A percentile compares a stretch with the other conserved stretches of the same genome.
Evolutionary conservation across 1,140 invertebrate species (phyloP).

Genomic region (Heterodera carotae): DNA sequence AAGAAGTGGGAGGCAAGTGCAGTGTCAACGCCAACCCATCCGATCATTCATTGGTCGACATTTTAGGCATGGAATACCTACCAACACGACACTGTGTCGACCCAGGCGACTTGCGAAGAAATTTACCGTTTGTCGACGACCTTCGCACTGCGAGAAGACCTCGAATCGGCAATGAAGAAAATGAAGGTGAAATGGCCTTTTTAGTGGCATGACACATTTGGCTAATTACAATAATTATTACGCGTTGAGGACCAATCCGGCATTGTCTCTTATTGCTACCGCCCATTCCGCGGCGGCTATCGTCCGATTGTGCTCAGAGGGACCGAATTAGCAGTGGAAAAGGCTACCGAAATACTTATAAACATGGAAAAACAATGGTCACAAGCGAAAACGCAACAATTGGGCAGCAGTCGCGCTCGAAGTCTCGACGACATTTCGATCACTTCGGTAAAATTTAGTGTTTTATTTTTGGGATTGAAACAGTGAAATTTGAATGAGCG

Average conservation of each 20-base stretch:
- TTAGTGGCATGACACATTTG: no score
- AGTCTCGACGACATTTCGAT: not conserved
- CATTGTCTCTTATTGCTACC: not conserved
- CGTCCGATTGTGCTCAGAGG: not conserved
- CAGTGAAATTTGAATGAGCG: no score
- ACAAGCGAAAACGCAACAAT: not conserved
- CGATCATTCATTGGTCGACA: not conserved
- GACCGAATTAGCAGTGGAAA: not conserved
- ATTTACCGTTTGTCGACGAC: not conserved
- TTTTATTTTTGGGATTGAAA: not conserved
- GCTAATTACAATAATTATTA: not conserved
- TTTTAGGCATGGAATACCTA: constrained; percentile 11
- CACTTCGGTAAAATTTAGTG: not conserved
- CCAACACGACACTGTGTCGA: not conserved
- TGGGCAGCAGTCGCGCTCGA: not conserved
- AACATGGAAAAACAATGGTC: not conserved
- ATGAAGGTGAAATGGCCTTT: constrained; percentile 10
- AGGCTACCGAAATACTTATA: not conserved
- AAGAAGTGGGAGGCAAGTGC: constrained; percentile 19
- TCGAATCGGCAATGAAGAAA: constrained; percentile 13
- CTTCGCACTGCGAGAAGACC: constrained; percentile 3
- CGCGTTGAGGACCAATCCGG: not conserved
- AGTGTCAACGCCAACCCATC: not conserved
- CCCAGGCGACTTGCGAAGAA: not conserved
- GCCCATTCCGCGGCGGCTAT: not conserved